phyloP scores from a whole-genome alignment of 2,797 vertebrate genomes.

The Gallinago solitaria region DNA sequence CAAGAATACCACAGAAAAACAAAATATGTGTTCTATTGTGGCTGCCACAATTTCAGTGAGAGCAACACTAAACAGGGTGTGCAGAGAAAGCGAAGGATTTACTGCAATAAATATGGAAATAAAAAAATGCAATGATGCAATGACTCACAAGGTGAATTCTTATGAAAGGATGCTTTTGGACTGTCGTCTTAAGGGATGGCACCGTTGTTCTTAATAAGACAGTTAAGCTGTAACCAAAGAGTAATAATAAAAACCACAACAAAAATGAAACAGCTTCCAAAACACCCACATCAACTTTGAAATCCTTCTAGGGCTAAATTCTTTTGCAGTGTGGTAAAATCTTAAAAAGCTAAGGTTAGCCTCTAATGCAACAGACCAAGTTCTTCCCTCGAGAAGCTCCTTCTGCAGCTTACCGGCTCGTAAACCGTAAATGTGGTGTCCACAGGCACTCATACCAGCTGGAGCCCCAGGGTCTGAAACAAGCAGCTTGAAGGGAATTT shows the following conservation, averaged over 20 bases:
- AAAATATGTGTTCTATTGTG: not conserved
- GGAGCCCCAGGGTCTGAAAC: not conserved
- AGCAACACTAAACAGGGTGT: not conserved
- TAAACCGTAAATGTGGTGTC: accelerated
- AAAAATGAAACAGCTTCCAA: not conserved
- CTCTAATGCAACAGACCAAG: not conserved
- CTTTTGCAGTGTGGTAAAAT: conserved; percentile 8
- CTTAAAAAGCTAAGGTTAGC: not conserved
- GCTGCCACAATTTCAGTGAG: not conserved
- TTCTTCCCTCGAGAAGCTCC: not conserved
- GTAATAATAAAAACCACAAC: conserved; percentile 6
- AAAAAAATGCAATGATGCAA: conserved; percentile 13
- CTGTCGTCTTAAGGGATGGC: not conserved
- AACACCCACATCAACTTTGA: not conserved
- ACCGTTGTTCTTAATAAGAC: not conserved
- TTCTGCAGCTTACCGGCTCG: not conserved
- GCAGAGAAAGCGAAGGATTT: conserved; percentile 26
- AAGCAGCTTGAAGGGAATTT: not conserved
- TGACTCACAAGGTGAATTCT: not conserved
- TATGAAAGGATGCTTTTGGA: not conserved
- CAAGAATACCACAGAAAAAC: not conserved
- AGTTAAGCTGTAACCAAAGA: conserved; percentile 13
- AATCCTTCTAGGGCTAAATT: not conserved
- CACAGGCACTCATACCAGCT: not conserved
- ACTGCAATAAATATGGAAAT: not conserved